Evolutionary conservation across 2,113 vertebrate genomes (phyloP).

Genomic region (Melanerpes aurifrons): DNA sequence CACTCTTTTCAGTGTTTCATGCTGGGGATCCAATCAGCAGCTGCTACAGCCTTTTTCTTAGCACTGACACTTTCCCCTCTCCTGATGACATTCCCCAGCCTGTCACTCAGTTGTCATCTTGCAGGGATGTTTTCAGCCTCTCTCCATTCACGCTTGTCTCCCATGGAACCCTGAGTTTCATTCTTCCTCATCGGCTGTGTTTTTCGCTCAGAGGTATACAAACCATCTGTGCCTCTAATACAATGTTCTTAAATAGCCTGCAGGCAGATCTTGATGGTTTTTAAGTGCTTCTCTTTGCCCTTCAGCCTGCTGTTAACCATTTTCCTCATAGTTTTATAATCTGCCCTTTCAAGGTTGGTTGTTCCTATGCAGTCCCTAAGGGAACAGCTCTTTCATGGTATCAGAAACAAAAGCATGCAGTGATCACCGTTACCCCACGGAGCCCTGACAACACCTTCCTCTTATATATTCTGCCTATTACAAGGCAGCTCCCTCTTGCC

Average conservation of each 20-base stretch:
- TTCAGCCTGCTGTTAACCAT: conserved; percentile 71
- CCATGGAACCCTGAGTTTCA: conserved; percentile 35
- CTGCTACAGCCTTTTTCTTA: neutral
- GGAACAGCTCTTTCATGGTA: conserved; percentile 55
- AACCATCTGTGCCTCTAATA: conserved; percentile 73
- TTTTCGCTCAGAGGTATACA: conserved; percentile 67
- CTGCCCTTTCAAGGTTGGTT: conserved; percentile 56
- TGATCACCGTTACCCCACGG: conserved; percentile 30
- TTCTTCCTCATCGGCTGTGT: neutral
- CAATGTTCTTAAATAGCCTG: conserved; percentile 65
- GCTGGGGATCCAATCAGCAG: neutral
- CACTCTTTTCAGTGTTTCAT: neutral
- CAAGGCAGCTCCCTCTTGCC: conserved; percentile 28
- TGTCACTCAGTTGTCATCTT: neutral
- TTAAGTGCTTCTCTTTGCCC: conserved; percentile 62
- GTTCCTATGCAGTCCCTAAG: conserved; percentile 51
- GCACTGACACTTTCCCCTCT: neutral
- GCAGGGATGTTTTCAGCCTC: conserved; percentile 18
- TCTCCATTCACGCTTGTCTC: conserved; percentile 24
- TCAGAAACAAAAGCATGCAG: conserved; percentile 37
- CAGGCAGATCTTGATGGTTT: conserved; percentile 61
- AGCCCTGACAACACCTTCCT: conserved; percentile 41
- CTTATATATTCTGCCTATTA: conserved; percentile 39
- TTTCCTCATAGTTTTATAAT: conserved; percentile 58
- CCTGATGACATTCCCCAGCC: neutral